These are phyloP conservation scores for Cydia amplana DNA, from an alignment of 1,140 invertebrate species.

Conservation along the genomic window DNA sequence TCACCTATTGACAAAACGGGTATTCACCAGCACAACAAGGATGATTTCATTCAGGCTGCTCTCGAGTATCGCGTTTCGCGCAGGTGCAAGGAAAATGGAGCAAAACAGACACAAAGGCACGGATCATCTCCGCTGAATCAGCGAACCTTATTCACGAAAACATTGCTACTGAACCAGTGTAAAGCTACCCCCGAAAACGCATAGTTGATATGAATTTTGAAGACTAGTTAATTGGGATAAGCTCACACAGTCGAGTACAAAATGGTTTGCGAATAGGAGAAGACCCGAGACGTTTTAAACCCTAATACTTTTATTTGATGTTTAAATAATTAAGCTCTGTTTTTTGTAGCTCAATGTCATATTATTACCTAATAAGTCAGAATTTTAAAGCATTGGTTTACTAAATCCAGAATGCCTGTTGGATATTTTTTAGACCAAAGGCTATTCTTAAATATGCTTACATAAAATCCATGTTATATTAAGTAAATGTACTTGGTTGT, in stretches of 20 bases:
- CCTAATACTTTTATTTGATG: not conserved
- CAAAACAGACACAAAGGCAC: constrained; percentile 47
- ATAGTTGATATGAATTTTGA: too few species aligned
- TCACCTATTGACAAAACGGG: constrained; percentile 15
- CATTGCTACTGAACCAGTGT: not conserved
- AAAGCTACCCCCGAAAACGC: not conserved
- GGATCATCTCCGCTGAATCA: constrained; percentile 20
- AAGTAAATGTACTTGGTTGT: too few species aligned
- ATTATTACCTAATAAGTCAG: not conserved
- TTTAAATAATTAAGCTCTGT: not conserved
- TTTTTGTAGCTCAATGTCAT: not conserved
- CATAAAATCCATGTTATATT: not conserved
- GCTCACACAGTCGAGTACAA: not conserved
- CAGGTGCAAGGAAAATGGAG: constrained; percentile 69
- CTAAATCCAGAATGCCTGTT: not conserved
- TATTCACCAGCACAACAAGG: constrained; percentile 15
- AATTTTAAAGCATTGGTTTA: not conserved
- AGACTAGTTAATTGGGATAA: not conserved
- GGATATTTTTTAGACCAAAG: not conserved
- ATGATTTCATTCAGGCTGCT: constrained; percentile 31
- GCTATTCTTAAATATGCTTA: not conserved
- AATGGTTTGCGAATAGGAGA: not conserved
- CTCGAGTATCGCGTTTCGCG: constrained; percentile 59
- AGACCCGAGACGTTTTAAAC: not conserved
- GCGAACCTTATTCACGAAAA: not conserved